These are phyloP conservation scores for Drosophila parthenogenetica DNA, from an alignment of 2,888 invertebrate genomes.

Conservation along the genomic window DNA sequence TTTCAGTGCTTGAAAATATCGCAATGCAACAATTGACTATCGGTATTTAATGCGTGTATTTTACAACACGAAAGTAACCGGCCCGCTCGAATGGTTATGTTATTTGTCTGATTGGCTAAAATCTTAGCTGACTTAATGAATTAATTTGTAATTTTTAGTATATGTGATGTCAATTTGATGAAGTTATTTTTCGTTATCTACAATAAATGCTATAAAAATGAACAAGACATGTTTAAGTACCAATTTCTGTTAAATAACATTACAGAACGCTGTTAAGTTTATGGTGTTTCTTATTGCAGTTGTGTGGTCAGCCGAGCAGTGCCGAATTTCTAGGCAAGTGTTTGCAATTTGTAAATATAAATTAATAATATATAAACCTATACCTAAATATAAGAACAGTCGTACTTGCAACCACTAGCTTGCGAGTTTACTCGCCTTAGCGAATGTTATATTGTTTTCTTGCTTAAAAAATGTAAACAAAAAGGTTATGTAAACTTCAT, in stretches of 20 bases:
- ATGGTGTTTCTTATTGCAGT: slow-evolving; percentile 12
- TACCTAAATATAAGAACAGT: neutral
- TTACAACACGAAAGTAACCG: slow-evolving; percentile 34
- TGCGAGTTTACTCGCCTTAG: neutral
- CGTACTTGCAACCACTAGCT: neutral
- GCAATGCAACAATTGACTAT: slow-evolving; percentile 5
- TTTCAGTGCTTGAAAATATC: neutral
- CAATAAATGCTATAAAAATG: no score
- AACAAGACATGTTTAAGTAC: no score
- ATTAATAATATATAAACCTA: slow-evolving; percentile 11
- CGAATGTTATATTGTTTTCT: neutral
- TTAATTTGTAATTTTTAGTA: neutral
- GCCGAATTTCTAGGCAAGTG: slow-evolving; percentile 54
- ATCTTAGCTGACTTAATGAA: neutral
- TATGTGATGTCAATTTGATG: no score
- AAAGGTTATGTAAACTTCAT: slow-evolving; percentile 85
- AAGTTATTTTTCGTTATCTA: no score
- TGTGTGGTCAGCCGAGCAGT: slow-evolving; percentile 21
- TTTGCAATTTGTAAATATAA: slow-evolving; percentile 22
- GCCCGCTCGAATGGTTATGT: neutral
- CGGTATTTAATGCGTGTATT: slow-evolving; percentile 29
- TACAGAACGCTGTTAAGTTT: slow-evolving; percentile 10
- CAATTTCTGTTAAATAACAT: neutral
- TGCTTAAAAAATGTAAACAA: slow-evolving; percentile 68
- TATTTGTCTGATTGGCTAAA: neutral